Evolutionary conservation across 2,113 vertebrate genomes (phyloP), one percentile per base, ranked within the genome.

Genomic region (Barbus barbus): DNA sequence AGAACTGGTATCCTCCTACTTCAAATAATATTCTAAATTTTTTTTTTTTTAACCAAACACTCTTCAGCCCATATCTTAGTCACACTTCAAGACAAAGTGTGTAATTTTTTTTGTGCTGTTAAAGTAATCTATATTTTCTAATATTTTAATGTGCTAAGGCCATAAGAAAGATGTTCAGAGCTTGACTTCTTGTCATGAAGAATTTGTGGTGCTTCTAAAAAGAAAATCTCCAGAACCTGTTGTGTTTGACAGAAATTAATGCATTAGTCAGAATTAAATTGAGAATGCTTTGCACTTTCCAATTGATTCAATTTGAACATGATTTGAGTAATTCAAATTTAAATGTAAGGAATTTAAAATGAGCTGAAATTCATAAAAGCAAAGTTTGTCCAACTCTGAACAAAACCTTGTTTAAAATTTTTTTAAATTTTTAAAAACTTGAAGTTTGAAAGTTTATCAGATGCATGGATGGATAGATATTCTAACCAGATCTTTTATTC

Each of bases 1-100:
- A 81, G n/a, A 81, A 65, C 38, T 22, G 78, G 61, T n/a, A 38
- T 67, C 78, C 78, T 80, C 51, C 31, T 28, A n/a, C 78, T 31
- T 46, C 28, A 69, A 63, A 81, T 69, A 51, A 48, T 67, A 67
- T 20, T 51, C 11, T 11, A 3, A 28, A 9, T 41, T 4, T 36
- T 36, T 36, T 31, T 75, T 51, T 72, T 44, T 36, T 31, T 2
- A 31, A 31, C 31, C 31, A 31, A 31, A 31, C 3, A 3, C 31
- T 31, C 31, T 81, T 56, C 20, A 8, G 46, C 28, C 0, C 60
- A 80, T 48, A 22, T 69, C 13, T 71, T 67, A 80, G 63, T 81
- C 79, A 36, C 63, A 20, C 79, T 81, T 69, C 36, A 67, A 31
- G 63, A 11, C 60, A 1, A 48, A 69, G 11, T 69, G 60, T 81